These are phyloP conservation scores for Acrocephalus kingi DNA, from an alignment of 2,113 vertebrate genomes.

Conservation along the genomic window DNA sequence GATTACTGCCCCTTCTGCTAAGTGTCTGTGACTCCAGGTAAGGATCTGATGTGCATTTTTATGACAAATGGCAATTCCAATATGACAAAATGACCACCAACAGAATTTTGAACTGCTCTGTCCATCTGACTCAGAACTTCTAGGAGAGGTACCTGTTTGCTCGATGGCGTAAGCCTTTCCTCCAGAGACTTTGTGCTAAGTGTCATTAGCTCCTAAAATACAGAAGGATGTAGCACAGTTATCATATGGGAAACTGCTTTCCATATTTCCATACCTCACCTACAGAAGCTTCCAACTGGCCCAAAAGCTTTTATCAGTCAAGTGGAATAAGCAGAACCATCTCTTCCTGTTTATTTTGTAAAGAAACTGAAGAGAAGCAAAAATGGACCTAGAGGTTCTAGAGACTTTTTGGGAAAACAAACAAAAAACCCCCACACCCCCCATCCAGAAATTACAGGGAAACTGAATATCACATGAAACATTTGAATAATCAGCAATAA, in stretches of 20 bases:
- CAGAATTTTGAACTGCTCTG: background rate
- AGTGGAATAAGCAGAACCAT: background rate
- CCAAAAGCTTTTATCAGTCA: background rate
- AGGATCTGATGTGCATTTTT: background rate
- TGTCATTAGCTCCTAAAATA: conserved; percentile 86
- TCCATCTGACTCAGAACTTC: background rate
- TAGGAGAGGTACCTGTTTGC: conserved; percentile 82
- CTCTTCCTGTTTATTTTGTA: background rate
- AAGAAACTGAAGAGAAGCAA: background rate
- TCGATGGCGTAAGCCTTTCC: conserved; percentile 82
- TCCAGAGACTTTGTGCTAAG: conserved; percentile 84
- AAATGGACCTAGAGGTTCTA: background rate
- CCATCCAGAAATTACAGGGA: background rate
- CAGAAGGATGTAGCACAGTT: background rate
- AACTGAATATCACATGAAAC: background rate
- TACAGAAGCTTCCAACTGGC: background rate
- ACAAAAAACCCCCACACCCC: background rate
- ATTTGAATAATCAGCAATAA: background rate
- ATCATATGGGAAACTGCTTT: background rate
- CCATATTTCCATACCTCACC: background rate
- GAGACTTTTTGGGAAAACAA: background rate
- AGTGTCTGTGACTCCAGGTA: background rate
- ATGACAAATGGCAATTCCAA: background rate
- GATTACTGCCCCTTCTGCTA: background rate
- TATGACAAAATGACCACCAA: background rate